Evolutionary conservation across 2,113 vertebrate genomes (phyloP).

Genomic region (Pelmatolapia mariae): DNA sequence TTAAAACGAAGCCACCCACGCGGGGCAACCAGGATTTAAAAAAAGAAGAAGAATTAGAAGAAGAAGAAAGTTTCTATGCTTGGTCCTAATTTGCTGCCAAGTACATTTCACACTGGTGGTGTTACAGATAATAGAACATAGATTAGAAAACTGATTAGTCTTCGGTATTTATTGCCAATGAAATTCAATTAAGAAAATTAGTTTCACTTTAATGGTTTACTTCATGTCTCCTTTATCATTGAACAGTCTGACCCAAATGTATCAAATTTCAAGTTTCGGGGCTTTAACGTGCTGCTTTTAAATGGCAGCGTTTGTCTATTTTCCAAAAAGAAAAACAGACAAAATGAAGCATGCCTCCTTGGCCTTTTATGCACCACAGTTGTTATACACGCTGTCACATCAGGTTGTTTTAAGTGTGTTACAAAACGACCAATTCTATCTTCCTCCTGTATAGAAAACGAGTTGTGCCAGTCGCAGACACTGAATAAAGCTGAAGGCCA

Average conservation of each 20-base stretch:
- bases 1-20: neutral
- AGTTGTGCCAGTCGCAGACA: neutral
- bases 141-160: neutral
- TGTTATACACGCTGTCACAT: neutral
- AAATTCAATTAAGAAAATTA: neutral
- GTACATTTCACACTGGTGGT: neutral
- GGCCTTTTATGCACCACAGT: neutral
- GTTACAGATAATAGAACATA: neutral
- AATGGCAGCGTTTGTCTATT: neutral
- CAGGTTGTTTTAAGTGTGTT: neutral
- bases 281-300: neutral
- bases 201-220: neutral
- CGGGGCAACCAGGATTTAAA: neutral
- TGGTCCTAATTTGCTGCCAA: neutral
- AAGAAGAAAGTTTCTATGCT: neutral
- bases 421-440: neutral
- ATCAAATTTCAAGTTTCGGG: neutral
- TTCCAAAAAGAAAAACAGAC: neutral
- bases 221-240: neutral
- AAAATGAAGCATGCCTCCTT: neutral
- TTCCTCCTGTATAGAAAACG: neutral
- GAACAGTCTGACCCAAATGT: neutral
- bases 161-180: neutral
- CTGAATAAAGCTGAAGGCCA: neutral
- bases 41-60: neutral